Evolutionary conservation across 2,888 invertebrate genomes (phyloP), one percentile per base, ranked within the genome.

Genomic region (Perithous albicinctus): DNA sequence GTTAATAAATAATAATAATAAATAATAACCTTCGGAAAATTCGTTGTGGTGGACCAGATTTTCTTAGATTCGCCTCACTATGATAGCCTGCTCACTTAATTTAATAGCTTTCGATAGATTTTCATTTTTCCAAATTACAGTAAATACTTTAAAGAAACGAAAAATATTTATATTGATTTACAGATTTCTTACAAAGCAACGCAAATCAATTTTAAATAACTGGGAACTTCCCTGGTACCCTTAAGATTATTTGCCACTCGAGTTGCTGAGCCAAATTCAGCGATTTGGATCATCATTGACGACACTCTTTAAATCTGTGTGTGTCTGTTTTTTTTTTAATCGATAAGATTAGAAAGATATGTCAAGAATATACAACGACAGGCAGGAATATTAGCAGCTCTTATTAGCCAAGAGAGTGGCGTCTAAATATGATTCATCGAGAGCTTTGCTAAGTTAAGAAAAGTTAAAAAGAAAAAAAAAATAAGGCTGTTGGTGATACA

Each of bases 311-410:
- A 8, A 38, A 7, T 38, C 8, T 1, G 2, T n/a, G n/a, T n/a
- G n/a, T n/a, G n/a, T n/a, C n/a, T n/a, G n/a, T n/a, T n/a, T n/a
- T 4, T 29, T 20, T 18, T 48, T 1, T 18, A 20, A 6, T 59
- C 43, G 75, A 66, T 67, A 66, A 75, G 66, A 67, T 75, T 32
- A 35, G 10, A 75, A n/a, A 67, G 43, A 67, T 67, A 26, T n/a
- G 59, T 29, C 35, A 35, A 12, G 63, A 15, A 66, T 1, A 15
- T 7, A 5, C 29, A 64, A 23, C 23, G 26, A 6, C 2, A 26
- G 29, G 20, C 4, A 61, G 15, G 43, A 20, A 1, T 0, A 2
- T n/a, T 61, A 20, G 29, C 46, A 18, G 8, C 61, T 32, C 2
- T 56, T 15, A 1, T n/a, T 18, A 41, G 7, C 7, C 23, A n/a